Percentiles rank a stretch among this genome's conserved stretches.
These are phyloP conservation scores for Thomomys bottae DNA, from an alignment of 2,113 vertebrate species.

Conservation along the genomic window DNA sequence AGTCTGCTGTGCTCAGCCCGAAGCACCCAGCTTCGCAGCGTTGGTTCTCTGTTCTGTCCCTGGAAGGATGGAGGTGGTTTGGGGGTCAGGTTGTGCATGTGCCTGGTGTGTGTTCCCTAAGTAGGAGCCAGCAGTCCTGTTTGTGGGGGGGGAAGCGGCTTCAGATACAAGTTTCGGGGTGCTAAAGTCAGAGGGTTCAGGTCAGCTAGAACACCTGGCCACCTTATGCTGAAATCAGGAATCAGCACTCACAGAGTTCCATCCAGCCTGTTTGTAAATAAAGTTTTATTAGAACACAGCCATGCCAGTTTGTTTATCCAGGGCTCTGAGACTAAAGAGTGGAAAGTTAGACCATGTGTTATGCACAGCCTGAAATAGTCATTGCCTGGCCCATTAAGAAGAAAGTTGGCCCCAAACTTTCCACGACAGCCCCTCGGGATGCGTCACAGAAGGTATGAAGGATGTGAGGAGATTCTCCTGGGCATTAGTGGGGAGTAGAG, in stretches of 20 bases:
- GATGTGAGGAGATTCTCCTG: neutral
- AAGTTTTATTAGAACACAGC: neutral
- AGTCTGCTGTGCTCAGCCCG: neutral
- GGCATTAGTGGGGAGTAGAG: neutral
- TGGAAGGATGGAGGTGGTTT: rapidly evolving
- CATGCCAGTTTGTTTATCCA: neutral
- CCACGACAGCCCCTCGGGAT: neutral
- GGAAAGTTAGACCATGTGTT: neutral
- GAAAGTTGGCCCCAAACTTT: neutral
- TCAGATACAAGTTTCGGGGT: neutral
- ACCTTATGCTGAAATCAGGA: neutral
- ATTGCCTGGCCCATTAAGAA: neutral
- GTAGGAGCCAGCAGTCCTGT: neutral
- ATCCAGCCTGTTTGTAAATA: neutral
- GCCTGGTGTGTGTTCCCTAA: too few relatives aligned
- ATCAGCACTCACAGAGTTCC: neutral
- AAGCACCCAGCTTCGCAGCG: neutral
- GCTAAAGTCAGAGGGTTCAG: neutral
- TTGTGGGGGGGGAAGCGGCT: neutral
- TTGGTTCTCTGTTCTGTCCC: neutral
- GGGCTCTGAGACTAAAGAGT: neutral
- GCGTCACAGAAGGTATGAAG: neutral
- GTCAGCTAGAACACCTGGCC: too few relatives aligned
- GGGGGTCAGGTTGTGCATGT: rapidly evolving
- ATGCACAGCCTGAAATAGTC: neutral